These are phyloP conservation scores for Eucera pruinosa DNA, from an alignment of 2,888 invertebrate species.

Conservation along the genomic window DNA sequence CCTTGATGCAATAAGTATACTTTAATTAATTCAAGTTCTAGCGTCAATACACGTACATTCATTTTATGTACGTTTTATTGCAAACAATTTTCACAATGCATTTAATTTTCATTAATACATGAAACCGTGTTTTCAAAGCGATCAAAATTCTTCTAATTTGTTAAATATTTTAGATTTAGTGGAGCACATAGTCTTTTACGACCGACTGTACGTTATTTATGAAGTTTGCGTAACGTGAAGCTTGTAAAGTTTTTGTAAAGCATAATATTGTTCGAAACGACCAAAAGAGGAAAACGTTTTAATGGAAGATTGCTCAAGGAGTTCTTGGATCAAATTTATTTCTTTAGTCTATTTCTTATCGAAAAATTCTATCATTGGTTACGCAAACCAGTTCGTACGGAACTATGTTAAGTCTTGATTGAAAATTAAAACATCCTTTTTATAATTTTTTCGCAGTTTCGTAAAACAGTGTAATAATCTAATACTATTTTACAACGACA, in stretches of 20 bases:
- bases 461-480: not conserved
- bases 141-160: too few relatives aligned
- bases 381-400: constrained; percentile 12
- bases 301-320: not conserved
- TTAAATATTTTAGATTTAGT: too few relatives aligned
- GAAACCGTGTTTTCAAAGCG: too few relatives aligned
- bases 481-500: constrained; percentile 4
- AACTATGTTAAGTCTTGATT: too few relatives aligned
- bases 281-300: not conserved
- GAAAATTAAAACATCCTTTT: too few relatives aligned
- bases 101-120: too few relatives aligned
- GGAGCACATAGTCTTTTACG: too few relatives aligned
- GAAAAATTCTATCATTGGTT: not conserved
- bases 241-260: constrained; percentile 23
- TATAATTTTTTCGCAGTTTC: constrained; percentile 1
- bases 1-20: too few relatives aligned
- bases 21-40: too few relatives aligned
- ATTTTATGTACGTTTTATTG: too few relatives aligned
- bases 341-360: not conserved
- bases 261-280: constrained; percentile 7
- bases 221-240: constrained; percentile 25
- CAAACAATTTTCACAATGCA: too few relatives aligned
- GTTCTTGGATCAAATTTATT: not conserved
- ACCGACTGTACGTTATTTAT: constrained; percentile 51
- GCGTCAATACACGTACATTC: too few relatives aligned